These are phyloP conservation scores for Cheilinus undulatus DNA, from an alignment of 2,113 vertebrate species.

Conservation along the genomic window DNA sequence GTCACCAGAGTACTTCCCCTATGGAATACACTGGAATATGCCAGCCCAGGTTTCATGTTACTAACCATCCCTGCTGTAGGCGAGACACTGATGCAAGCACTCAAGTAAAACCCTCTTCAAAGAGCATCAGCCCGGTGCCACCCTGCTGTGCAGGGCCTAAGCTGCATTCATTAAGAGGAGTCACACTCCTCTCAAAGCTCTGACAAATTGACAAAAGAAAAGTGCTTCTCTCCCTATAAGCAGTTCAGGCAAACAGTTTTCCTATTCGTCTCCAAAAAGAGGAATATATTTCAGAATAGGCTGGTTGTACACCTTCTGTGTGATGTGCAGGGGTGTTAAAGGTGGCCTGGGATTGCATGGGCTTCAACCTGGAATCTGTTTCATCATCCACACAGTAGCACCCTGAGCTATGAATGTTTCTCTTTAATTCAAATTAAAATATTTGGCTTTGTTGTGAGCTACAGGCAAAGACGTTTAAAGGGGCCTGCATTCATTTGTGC, in stretches of 20 bases:
- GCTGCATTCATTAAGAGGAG: conserved; percentile 36
- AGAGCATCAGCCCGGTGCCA: conserved; percentile 7
- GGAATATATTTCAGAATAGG: neutral
- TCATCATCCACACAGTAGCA: too few species aligned
- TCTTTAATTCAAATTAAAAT: too few species aligned
- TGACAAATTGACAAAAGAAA: conserved; percentile 29
- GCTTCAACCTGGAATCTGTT: too few species aligned
- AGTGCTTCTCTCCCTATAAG: conserved; percentile 1
- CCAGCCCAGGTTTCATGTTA: conserved; percentile 2
- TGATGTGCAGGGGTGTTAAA: neutral
- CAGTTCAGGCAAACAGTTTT: neutral
- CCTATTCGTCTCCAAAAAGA: neutral
- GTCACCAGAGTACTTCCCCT: neutral
- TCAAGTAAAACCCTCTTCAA: conserved; percentile 44
- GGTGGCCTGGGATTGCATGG: too few species aligned
- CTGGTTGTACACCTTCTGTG: neutral
- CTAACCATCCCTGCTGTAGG: conserved; percentile 17
- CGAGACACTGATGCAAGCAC: conserved; percentile 40
- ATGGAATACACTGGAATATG: neutral
- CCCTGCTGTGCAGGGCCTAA: conserved; percentile 28
- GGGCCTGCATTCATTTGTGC: too few species aligned
- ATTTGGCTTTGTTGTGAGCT: too few species aligned
- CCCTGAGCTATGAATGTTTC: too few species aligned
- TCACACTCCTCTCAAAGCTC: conserved; percentile 29
- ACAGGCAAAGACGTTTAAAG: too few species aligned